These are phyloP conservation scores for Paramormyrops hopkinsi DNA, from an alignment of 2,797 vertebrate genomes.

Conservation along the genomic window DNA sequence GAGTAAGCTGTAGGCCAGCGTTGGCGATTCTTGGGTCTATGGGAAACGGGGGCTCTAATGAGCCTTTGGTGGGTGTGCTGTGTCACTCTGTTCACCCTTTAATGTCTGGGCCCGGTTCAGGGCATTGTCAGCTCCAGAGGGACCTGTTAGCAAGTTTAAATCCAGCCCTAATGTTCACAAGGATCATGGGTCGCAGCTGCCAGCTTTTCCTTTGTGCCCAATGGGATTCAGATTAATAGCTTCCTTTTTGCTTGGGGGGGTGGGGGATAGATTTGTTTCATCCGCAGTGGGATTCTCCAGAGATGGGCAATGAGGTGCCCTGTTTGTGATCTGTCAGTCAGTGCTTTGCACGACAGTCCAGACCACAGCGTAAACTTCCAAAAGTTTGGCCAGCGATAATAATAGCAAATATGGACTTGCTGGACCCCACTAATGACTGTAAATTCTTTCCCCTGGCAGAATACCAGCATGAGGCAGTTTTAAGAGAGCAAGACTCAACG, in stretches of 20 bases:
- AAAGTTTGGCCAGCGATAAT: not conserved
- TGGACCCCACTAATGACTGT: not conserved
- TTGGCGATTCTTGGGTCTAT: not conserved
- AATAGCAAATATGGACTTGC: not conserved
- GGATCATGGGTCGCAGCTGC: constrained; percentile 11
- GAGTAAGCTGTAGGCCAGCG: not conserved
- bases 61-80: not conserved
- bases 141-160: constrained; percentile 41
- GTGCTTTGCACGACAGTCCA: not conserved
- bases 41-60: not conserved
- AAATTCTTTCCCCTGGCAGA: not conserved
- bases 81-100: constrained; percentile 12
- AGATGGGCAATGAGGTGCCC: not conserved
- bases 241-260: constrained; percentile 32
- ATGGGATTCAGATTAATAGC: constrained; percentile 35
- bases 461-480: not conserved
- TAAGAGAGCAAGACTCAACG: not conserved
- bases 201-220: constrained; percentile 15
- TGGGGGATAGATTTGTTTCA: constrained; percentile 24
- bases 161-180: constrained; percentile 17
- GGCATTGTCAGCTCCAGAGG: constrained; percentile 27
- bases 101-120: not conserved
- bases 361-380: not conserved
- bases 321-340: constrained; percentile 2
- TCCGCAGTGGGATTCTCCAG: constrained; percentile 20